phyloP scores from a whole-genome alignment of 2,888 invertebrate genomes.

The Thera britannica region DNA sequence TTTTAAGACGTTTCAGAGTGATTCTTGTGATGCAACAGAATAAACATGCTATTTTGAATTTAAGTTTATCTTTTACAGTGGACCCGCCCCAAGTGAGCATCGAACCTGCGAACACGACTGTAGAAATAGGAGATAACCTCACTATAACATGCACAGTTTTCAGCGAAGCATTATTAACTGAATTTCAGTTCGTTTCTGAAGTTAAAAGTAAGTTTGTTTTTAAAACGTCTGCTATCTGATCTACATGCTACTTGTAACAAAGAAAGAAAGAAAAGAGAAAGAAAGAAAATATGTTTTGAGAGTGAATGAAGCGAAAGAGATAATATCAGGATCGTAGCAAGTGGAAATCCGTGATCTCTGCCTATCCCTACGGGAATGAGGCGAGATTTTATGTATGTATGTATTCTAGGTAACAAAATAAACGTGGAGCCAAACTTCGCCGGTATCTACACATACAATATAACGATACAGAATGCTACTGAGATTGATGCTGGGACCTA shows the following conservation, averaged over 20 bases:
- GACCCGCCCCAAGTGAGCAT: conserved; percentile 64
- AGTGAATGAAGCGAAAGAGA: no score
- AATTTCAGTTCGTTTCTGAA: conserved; percentile 51
- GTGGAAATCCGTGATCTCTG: no score
- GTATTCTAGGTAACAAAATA: conserved; percentile 55
- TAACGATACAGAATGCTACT: conserved; percentile 50
- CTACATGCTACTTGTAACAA: no score
- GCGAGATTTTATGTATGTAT: not conserved
- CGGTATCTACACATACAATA: conserved; percentile 59
- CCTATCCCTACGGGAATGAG: no score
- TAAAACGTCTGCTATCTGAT: no score
- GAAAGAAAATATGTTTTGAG: no score
- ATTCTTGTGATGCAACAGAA: no score
- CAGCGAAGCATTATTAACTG: conserved; percentile 59
- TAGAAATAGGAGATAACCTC: conserved; percentile 50
- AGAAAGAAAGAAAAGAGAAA: no score
- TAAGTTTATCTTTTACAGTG: conserved; percentile 47
- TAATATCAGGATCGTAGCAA: no score
- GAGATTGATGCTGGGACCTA: conserved; percentile 62
- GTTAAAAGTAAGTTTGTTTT: conserved; percentile 49
- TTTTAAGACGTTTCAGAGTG: no score
- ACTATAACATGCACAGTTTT: conserved; percentile 58
- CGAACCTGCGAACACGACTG: conserved; percentile 51
- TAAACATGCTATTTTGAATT: no score
- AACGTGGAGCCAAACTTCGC: conserved; percentile 54